Evolutionary conservation across 2,113 vertebrate species (phyloP), one percentile per base, ranked within the genome.

Genomic region (Apodemus speciosus): DNA sequence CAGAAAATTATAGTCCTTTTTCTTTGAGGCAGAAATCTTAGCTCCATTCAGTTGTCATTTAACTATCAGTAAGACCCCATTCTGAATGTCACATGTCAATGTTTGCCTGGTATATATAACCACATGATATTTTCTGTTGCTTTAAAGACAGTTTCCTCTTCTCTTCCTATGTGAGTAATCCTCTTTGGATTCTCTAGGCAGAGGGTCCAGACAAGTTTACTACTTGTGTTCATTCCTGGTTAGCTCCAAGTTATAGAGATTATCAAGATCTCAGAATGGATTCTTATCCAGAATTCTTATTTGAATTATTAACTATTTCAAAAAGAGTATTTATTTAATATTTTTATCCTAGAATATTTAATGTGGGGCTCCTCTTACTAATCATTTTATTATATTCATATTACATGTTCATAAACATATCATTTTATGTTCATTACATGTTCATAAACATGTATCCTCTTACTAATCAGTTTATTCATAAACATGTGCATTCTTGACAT

Each of bases 1-100:
- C 87, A 96, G 43, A 96, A 97, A 97, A 97, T 94, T 96, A 71
- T 96, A 97, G 97, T 96, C 0, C 80, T 96, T 97, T 96, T 66
- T 95, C 95, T 96, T 89, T 95, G 79, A 96, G 35, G 2, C 25
- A 89, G 66, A 95, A 72, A 95, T 96, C 86, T 96, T 94, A 73
- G 8, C 14, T 90, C 20, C 14, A 91, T 72, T 53, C 64, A 95
- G 25, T 73, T 95, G 3, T 6, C 60, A 96, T 95, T 97, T 96
- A 96, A 97, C 92, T 64, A 95, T 62, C 8, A 96, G 85, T 90
- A 90, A 90, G 32, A 95, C 0, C 14, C 64, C 27, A 20, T 88
- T 6, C 68, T 38, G 43, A 97, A 95, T 73, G 2, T 0, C 84
- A 66, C 56, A 60, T 96, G 69, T 92, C 11, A 64, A 35, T 87